Conservation (phyloP, 2,888 invertebrate genomes). For the Nemoura dubitans region DNA sequence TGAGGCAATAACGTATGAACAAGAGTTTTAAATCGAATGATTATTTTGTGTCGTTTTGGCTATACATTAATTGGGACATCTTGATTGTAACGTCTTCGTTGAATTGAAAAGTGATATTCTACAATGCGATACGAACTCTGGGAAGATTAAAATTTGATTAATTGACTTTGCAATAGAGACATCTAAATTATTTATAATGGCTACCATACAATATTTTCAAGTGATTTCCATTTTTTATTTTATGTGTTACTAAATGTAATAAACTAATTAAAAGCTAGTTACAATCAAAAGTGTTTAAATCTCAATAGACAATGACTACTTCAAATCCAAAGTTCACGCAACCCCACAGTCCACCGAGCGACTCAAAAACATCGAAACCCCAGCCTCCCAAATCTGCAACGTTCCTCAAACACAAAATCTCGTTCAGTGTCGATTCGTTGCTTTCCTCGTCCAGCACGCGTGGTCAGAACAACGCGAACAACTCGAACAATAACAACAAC, state of each 20-base stretch:
- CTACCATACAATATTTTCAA: too few species aligned
- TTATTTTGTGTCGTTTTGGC: slow-evolving; percentile 14
- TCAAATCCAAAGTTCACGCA: slow-evolving; percentile 7
- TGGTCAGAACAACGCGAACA: background rate
- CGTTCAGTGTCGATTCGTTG: slow-evolving; percentile 77
- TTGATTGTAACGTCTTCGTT: background rate
- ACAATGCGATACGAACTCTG: background rate
- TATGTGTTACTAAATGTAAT: too few species aligned
- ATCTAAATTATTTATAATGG: too few species aligned
- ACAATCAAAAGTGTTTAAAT: too few species aligned
- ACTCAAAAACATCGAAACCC: slow-evolving; percentile 53
- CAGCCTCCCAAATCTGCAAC: slow-evolving; percentile 56
- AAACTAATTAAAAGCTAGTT: too few species aligned
- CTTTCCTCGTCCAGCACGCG: slow-evolving; percentile 58
- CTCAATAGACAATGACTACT: background rate
- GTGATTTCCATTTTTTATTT: too few species aligned
- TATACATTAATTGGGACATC: background rate
- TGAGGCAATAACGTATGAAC: slow-evolving; percentile 27
- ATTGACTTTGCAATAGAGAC: background rate
- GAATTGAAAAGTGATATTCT: background rate
- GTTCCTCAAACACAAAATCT: slow-evolving; percentile 71
- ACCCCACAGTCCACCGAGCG: slow-evolving; percentile 27
- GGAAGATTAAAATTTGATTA: background rate
- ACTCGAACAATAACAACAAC: too few species aligned
- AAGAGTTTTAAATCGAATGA: background rate